These are phyloP conservation scores for Enteromius viviparus DNA, from an alignment of 2,797 vertebrate species.

Conservation along the genomic window DNA sequence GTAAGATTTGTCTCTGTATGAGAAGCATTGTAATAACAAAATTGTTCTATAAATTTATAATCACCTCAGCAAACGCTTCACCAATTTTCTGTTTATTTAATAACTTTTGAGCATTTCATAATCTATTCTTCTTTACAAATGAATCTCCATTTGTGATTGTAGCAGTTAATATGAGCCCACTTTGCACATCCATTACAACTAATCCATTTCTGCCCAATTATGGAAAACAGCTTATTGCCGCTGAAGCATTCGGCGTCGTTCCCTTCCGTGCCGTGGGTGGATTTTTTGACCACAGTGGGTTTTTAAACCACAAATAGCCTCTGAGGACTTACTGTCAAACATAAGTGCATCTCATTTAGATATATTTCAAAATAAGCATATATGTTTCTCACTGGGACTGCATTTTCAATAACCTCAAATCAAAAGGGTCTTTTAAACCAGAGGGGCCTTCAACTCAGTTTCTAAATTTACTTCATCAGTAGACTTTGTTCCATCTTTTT, in stretches of 20 bases:
- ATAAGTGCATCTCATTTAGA: not conserved
- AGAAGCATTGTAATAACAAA: not conserved
- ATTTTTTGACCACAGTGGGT: not conserved
- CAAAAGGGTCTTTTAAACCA: not conserved
- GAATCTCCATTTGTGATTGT: not conserved
- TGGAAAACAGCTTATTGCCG: not conserved
- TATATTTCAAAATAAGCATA: not conserved
- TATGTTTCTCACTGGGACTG: not conserved
- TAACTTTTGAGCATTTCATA: not conserved
- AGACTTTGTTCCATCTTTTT: not conserved
- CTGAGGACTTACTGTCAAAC: not conserved
- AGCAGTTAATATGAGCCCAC: not conserved
- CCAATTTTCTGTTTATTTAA: conserved; percentile 1
- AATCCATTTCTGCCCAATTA: not conserved
- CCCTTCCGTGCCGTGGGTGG: not conserved
- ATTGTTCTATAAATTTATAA: not conserved
- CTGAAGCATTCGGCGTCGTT: not conserved
- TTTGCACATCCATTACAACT: conserved; percentile 18
- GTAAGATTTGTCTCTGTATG: not conserved
- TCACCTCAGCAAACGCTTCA: not conserved
- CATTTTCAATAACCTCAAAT: not conserved
- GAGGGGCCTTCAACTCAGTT: not conserved
- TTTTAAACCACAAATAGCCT: not conserved
- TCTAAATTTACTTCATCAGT: not conserved
- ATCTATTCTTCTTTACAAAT: not conserved